Evolutionary conservation across 2,888 invertebrate genomes (phyloP).

Genomic region (Archips crataeganus): DNA sequence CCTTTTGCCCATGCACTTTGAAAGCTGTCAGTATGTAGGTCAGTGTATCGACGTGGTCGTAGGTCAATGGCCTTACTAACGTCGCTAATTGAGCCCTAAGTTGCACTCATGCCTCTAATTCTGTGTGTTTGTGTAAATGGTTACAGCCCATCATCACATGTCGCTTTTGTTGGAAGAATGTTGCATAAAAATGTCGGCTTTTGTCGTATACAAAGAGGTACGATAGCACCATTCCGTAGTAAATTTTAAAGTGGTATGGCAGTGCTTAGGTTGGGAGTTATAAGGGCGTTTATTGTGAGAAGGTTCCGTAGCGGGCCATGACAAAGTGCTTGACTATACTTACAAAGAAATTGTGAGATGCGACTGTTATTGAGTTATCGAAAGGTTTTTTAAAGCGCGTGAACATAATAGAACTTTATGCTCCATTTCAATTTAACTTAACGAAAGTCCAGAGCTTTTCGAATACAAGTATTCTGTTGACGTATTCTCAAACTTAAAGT

Average conservation of each 20-base stretch:
- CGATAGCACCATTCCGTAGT: background rate
- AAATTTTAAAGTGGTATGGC: background rate
- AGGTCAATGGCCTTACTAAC: slow-evolving; percentile 73
- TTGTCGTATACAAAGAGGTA: slow-evolving; percentile 1
- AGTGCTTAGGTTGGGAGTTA: background rate
- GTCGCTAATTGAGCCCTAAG: slow-evolving; percentile 74
- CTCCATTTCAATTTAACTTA: no score
- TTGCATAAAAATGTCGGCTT: slow-evolving; percentile 38
- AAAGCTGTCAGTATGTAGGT: slow-evolving; percentile 54
- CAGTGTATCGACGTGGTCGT: slow-evolving; percentile 69
- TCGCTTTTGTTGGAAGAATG: slow-evolving; percentile 19
- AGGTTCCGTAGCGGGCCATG: background rate
- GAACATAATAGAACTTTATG: background rate
- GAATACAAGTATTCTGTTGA: no score
- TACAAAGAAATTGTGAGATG: background rate
- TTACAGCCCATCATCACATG: slow-evolving; percentile 50
- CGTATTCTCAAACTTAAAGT: no score
- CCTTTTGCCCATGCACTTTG: background rate
- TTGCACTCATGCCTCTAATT: slow-evolving; percentile 71
- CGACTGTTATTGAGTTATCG: background rate
- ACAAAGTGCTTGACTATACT: background rate
- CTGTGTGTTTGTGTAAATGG: slow-evolving; percentile 63
- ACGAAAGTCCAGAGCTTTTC: no score
- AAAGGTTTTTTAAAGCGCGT: background rate
- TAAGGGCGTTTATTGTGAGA: background rate